phyloP scores from a whole-genome alignment of 2,888 invertebrate genomes.

The Oxytorus armatus region DNA sequence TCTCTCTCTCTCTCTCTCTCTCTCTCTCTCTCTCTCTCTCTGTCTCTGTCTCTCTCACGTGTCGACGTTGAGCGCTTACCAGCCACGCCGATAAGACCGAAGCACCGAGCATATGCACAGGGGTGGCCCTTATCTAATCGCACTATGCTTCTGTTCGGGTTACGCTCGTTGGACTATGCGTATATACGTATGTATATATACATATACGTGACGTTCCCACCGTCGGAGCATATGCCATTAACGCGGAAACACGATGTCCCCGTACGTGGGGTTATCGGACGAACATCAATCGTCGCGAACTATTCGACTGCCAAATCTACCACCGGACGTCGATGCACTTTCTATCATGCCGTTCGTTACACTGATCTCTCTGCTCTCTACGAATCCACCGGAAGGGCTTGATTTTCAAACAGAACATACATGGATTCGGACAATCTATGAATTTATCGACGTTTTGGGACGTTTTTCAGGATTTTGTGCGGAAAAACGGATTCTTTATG shows the following conservation, averaged over 20 bases:
- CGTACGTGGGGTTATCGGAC: slow-evolving; percentile 72
- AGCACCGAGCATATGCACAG: slow-evolving; percentile 70
- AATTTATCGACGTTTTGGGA: too few relatives aligned
- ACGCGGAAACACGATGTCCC: slow-evolving; percentile 74
- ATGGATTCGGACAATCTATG: neutral
- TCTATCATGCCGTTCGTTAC: slow-evolving; percentile 15
- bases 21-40: slow-evolving; percentile 28
- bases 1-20: too few relatives aligned
- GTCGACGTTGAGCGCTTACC: slow-evolving; percentile 66
- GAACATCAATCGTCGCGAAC: slow-evolving; percentile 66
- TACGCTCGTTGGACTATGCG: slow-evolving; percentile 45
- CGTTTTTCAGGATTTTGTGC: too few relatives aligned
- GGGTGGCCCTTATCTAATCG: slow-evolving; percentile 79
- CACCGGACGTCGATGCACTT: slow-evolving; percentile 44
- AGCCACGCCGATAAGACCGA: slow-evolving; percentile 75
- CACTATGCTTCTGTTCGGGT: slow-evolving; percentile 42
- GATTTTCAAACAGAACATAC: neutral
- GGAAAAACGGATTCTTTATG: too few relatives aligned
- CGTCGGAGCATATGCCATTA: slow-evolving; percentile 76
- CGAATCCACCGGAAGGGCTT: neutral
- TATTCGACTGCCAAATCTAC: slow-evolving; percentile 59
- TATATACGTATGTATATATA: slow-evolving; percentile 5
- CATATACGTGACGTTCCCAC: slow-evolving; percentile 39
- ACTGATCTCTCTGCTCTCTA: neutral
- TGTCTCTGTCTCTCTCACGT: too few relatives aligned